Percentiles rank a stretch among this genome's conserved stretches.
Evolutionary conservation across 23 tunicate species (phyloP).

Genomic region (Clavelina lepadiformis): DNA sequence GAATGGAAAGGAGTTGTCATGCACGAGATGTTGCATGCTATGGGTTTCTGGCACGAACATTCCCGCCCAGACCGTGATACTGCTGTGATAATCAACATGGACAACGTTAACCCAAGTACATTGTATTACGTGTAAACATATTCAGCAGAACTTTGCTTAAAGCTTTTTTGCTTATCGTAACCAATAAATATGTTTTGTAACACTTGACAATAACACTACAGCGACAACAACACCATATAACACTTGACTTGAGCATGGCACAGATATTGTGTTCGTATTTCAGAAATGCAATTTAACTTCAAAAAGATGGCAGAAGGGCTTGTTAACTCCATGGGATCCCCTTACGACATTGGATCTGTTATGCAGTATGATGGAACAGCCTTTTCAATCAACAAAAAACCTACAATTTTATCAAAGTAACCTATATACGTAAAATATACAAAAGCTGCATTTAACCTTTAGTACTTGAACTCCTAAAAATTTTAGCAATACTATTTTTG

Average conservation of each 20-base stretch:
- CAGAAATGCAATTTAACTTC: slow-evolving; percentile 1
- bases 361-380: slow-evolving; percentile 23
- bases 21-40: slow-evolving; percentile 16
- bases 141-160: too few species aligned
- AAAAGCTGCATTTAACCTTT: too few species aligned
- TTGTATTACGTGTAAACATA: too few species aligned
- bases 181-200: background rate
- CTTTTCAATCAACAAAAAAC: slow-evolving; percentile 1
- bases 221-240: background rate
- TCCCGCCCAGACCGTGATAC: slow-evolving; percentile 9
- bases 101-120: slow-evolving; percentile 1
- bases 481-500: too few species aligned
- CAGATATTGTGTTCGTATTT: background rate
- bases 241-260: background rate
- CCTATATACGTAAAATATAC: too few species aligned
- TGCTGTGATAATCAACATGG: background rate
- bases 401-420: background rate
- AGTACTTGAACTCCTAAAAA: too few species aligned
- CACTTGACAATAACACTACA: background rate
- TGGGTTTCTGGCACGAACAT: slow-evolving; percentile 27
- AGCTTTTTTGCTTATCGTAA: background rate
- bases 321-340: slow-evolving; percentile 14
- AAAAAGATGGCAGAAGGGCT: background rate
- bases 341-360: slow-evolving; percentile 14
- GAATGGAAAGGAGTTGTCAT: slow-evolving; percentile 7